A percentile compares a stretch with the other conserved stretches of the same genome.
phyloP scores from a whole-genome alignment of 2,797 vertebrate species.

The Novumbra hubbsi region DNA sequence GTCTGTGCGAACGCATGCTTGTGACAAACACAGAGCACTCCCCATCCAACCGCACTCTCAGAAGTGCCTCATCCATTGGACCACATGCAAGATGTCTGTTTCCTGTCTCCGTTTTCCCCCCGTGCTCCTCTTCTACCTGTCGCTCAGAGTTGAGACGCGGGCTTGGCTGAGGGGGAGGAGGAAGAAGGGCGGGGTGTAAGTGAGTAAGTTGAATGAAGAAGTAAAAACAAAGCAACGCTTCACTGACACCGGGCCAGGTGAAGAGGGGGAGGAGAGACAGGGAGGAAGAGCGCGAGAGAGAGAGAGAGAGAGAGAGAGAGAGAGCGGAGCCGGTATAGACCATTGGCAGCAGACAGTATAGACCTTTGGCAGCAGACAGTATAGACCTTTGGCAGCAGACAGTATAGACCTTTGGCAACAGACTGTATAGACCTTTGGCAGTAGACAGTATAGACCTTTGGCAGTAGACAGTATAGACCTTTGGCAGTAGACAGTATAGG shows the following conservation, averaged over 20 bases:
- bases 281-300: too few species aligned
- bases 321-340: slow-evolving; percentile 14
- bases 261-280: neutral
- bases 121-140: neutral
- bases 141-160: neutral
- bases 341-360: too few species aligned
- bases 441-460: too few species aligned
- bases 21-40: neutral
- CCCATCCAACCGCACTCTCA: neutral
- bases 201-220: slow-evolving; percentile 15
- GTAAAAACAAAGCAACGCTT: slow-evolving; percentile 4
- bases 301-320: slow-evolving; percentile 9
- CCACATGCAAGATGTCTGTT: neutral
- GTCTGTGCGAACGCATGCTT: neutral
- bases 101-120: neutral
- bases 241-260: neutral
- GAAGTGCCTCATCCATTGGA: neutral
- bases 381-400: slow-evolving; percentile 11
- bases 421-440: too few species aligned
- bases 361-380: too few species aligned
- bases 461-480: neutral
- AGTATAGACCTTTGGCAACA: neutral
- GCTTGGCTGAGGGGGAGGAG: slow-evolving; percentile 2
- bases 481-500: too few species aligned
- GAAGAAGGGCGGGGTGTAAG: slow-evolving; percentile 21